Percentiles rank a stretch among this genome's conserved stretches.
Conservation (phyloP, 2,113 vertebrate genomes). For the Ceuthmochares aereus region DNA sequence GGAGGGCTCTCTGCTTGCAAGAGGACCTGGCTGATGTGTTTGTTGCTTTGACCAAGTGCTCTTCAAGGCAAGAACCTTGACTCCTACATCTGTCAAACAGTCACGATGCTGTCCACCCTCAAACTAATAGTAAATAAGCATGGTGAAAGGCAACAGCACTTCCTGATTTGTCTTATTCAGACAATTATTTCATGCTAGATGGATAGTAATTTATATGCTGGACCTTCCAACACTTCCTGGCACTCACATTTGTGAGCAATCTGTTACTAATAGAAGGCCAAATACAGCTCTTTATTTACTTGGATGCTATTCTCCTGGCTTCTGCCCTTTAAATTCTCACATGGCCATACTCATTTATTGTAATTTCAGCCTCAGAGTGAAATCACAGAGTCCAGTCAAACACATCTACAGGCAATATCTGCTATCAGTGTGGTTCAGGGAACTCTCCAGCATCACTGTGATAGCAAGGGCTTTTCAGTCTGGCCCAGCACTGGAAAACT, state of each 20-base stretch:
- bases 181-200: slow-evolving; percentile 29
- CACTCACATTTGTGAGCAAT: slow-evolving; percentile 24
- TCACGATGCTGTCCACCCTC: neutral
- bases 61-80: neutral
- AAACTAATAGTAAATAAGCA: neutral
- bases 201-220: slow-evolving; percentile 34
- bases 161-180: slow-evolving; percentile 23
- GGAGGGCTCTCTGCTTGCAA: neutral
- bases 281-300: neutral
- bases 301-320: slow-evolving; percentile 8
- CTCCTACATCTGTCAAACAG: neutral
- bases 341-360: neutral
- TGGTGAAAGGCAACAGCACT: slow-evolving; percentile 6
- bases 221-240: slow-evolving; percentile 39
- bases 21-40: neutral
- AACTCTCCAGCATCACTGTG: neutral
- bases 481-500: neutral
- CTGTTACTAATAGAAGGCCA: slow-evolving; percentile 49
- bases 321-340: neutral
- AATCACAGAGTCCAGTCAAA: neutral
- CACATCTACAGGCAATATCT: neutral
- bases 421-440: neutral
- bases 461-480: neutral
- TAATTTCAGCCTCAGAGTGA: neutral
- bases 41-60: neutral